Base-by-base conservation (phyloP, 2,797 vertebrate genomes). In the Thaleichthys pacificus region DNA sequence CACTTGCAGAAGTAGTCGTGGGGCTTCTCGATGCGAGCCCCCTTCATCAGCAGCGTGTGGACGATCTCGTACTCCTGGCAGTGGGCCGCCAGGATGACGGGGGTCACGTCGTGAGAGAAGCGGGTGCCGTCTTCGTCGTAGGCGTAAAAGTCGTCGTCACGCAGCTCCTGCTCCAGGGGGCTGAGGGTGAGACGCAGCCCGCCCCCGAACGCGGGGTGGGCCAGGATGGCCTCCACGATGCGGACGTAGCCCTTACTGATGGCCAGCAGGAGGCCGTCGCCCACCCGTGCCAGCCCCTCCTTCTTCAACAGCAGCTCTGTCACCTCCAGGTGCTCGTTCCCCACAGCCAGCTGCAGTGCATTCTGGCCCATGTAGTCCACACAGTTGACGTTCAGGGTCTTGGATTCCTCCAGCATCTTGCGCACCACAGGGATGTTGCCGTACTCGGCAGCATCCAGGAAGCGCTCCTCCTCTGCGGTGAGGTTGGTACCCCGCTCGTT, bases 311-410 rank as follows among this genome's bases (percentile, higher is more conserved):
- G 91, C 69, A 95, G 89, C 85, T 95, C 95, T 0, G 94, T 95
- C 75, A 95, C 94, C 70, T 95, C 94, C 79, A 95, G 82, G 47
- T 95, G 94, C 77, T 95, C 94, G 0, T 95, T 95, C 5, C 94
- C 94, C 19, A 95, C 94, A 0, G 94, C 94, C 17, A 95, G 63
- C 85, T 95, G 94, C 66, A 95, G 80, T 0, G 92, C 93, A 0
- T 95, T 95, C 68, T 95, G 94, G 22, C 94, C 94, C 94, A 95
- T 95, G 73, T 95, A 95, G 85, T 95, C 94, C 0, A 95, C 93
- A 0, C 94, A 95, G 77, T 95, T 95, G 49, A 95, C 93, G 72
- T 95, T 95, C 80, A 95, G 89, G 0, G 94, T 95, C 84, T 94
- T 94, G 84, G 94, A 95, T 60, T 95, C 94, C 76, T 95, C 94